Conservation (phyloP, 2,113 vertebrate species). For the Xenus cinereus region DNA sequence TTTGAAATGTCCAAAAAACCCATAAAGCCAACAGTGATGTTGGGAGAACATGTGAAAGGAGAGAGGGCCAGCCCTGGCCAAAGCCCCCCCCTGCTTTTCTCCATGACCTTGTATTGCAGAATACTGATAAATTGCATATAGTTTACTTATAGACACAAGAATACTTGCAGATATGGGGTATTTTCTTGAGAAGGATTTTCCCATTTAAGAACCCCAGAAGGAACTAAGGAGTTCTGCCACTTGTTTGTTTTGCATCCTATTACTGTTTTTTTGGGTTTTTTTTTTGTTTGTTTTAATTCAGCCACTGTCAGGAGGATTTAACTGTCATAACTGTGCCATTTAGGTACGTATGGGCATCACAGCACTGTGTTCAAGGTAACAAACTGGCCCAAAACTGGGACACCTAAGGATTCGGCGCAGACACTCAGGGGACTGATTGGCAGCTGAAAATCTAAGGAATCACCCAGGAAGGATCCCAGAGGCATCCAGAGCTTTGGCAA, state of each 20-base stretch:
- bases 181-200: not conserved
- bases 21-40: not conserved
- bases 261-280: not conserved
- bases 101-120: not conserved
- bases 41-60: not conserved
- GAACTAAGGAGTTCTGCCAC: not conserved
- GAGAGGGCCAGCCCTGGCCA: not conserved
- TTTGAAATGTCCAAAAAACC: not conserved
- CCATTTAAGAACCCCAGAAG: not conserved
- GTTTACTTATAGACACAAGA: not conserved
- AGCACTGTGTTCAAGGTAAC: not conserved
- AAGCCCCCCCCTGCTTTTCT: not conserved
- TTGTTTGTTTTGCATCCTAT: not conserved
- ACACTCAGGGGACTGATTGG: not conserved
- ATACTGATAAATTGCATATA: not conserved
- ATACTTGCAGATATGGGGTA: not conserved
- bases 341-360: not conserved
- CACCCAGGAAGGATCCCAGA: not conserved
- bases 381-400: not conserved
- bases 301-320: too few relatives aligned
- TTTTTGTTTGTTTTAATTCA: not conserved
- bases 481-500: not conserved
- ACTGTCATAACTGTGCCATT: not conserved
- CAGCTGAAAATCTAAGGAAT: not conserved
- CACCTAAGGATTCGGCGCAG: not conserved